Conservation (phyloP, 2,888 invertebrate genomes). For the Tigriopus californicus region DNA sequence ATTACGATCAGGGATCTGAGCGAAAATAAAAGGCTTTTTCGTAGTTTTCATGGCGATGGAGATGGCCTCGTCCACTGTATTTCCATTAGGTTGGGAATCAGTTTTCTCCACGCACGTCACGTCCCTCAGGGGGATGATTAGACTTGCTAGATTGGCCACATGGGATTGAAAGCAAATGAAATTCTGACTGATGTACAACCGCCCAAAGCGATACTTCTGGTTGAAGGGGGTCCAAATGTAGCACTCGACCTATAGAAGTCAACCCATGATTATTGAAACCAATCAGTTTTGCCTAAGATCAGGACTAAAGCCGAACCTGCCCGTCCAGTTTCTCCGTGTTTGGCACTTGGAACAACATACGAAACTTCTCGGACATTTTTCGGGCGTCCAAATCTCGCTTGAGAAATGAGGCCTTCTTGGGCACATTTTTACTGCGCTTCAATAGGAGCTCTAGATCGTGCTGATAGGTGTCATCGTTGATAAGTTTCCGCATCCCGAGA, state of each 20-base stretch:
- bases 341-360: conserved; percentile 41
- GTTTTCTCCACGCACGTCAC: conserved; percentile 57
- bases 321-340: conserved; percentile 82
- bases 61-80: conserved; percentile 43
- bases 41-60: conserved; percentile 34
- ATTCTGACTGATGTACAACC: conserved; percentile 75
- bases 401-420: conserved; percentile 73
- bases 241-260: conserved; percentile 40
- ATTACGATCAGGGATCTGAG: conserved; percentile 59
- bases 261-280: neutral
- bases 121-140: conserved; percentile 74
- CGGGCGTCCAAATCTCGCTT: conserved; percentile 88
- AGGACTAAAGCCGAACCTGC: conserved; percentile 36
- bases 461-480: conserved; percentile 15
- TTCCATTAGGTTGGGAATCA: conserved; percentile 29
- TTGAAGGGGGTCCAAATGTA: conserved; percentile 88
- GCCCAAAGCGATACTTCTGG: conserved; percentile 68
- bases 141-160: conserved; percentile 57
- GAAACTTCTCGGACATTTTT: conserved; percentile 2
- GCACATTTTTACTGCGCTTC: conserved; percentile 66
- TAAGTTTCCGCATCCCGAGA: conserved; percentile 77
- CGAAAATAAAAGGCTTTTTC: conserved; percentile 6
- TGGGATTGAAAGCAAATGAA: conserved; percentile 75
- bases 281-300: too few relatives aligned
- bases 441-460: conserved; percentile 66